Percentiles rank a stretch among this genome's conserved stretches.
These are phyloP conservation scores for Drosophila neocordata DNA, from an alignment of 1,140 invertebrate genomes.

Conservation along the genomic window DNA sequence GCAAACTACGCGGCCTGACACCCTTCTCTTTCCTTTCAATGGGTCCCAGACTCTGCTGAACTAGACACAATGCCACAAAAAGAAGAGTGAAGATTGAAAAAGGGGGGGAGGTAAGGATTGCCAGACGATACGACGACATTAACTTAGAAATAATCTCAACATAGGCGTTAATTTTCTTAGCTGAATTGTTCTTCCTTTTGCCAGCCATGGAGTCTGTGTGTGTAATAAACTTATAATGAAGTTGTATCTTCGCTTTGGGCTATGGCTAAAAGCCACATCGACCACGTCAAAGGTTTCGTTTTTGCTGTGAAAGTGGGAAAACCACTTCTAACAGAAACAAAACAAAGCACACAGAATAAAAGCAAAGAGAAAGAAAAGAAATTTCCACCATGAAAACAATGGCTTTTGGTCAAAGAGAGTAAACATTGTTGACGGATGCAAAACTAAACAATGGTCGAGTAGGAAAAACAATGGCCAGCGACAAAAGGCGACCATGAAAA, in stretches of 20 bases:
- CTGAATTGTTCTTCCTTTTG: slow-evolving; percentile 11
- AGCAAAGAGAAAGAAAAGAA: not conserved
- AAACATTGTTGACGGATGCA: slow-evolving; percentile 27
- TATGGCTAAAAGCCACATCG: slow-evolving; percentile 28
- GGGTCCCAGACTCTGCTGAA: not conserved
- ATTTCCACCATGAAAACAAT: slow-evolving; percentile 33
- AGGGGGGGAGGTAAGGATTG: not conserved
- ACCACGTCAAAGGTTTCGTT: slow-evolving; percentile 55
- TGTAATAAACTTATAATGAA: slow-evolving; percentile 64
- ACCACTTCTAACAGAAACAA: slow-evolving; percentile 15
- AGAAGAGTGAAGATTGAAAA: not conserved
- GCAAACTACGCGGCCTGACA: slow-evolving; percentile 64
- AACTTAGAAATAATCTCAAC: slow-evolving; percentile 52
- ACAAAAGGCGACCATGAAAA: slow-evolving; percentile 60
- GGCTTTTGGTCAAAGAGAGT: slow-evolving; percentile 36
- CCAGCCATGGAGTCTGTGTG: not conserved
- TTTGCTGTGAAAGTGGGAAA: slow-evolving; percentile 41
- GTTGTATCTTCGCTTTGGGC: slow-evolving; percentile 37
- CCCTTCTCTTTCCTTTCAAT: not conserved
- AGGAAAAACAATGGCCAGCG: slow-evolving; percentile 46
- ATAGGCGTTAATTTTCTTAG: slow-evolving; percentile 72
- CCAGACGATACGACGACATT: slow-evolving; percentile 35
- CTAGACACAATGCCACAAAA: slow-evolving; percentile 2
- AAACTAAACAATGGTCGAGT: slow-evolving; percentile 43
- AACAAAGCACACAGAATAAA: slow-evolving; percentile 15